Conservation (phyloP, 2,113 vertebrate genomes). For the Heterotilapia buettikoferi region DNA sequence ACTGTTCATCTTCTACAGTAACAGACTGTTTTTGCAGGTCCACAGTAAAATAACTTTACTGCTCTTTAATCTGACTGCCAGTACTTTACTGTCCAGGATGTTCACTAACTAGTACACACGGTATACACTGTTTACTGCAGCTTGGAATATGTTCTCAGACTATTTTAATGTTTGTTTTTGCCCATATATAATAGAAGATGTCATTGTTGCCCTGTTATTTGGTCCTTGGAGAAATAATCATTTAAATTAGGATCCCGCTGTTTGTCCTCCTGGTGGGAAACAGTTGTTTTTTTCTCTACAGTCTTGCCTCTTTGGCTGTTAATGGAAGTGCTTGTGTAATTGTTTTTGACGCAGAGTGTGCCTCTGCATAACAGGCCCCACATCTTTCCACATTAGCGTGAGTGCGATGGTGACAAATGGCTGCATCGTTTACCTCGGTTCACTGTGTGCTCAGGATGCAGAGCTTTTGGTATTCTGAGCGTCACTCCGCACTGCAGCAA, state of each 20-base stretch:
- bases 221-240: background rate
- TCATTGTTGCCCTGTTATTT: background rate
- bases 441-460: background rate
- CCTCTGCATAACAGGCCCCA: background rate
- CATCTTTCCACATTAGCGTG: background rate
- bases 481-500: background rate
- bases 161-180: background rate
- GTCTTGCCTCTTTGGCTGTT: background rate
- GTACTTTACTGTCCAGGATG: background rate
- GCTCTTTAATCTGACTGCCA: background rate
- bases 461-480: conserved; percentile 3
- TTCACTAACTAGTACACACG: background rate
- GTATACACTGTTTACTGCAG: background rate
- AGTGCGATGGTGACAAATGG: background rate
- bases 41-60: background rate
- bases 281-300: background rate
- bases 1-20: background rate
- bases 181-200: background rate
- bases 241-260: background rate
- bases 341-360: background rate
- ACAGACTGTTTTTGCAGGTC: background rate
- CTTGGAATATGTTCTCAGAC: background rate
- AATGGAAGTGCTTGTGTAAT: background rate
- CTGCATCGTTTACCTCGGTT: background rate
- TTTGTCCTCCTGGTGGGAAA: background rate